Conservation (phyloP, 2,113 vertebrate genomes). For the Bufo bufo region DNA sequence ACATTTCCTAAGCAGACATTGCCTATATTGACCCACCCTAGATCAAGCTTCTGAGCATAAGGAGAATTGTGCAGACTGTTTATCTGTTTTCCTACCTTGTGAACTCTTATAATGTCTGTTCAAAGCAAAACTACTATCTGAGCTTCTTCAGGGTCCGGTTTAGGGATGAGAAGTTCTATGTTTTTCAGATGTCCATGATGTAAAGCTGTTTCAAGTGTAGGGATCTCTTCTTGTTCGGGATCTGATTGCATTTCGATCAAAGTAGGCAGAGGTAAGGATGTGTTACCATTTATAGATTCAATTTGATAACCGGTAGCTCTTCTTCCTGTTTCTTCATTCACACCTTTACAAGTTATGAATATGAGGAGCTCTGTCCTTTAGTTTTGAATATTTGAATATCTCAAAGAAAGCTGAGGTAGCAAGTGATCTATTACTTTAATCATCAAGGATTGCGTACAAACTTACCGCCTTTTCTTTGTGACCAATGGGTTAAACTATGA, state of each 20-base stretch:
- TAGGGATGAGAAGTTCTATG: too few relatives aligned
- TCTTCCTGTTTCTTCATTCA: neutral
- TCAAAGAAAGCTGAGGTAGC: neutral
- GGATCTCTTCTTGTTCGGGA: too few relatives aligned
- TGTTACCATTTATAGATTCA: neutral
- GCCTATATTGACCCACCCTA: too few relatives aligned
- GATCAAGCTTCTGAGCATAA: too few relatives aligned
- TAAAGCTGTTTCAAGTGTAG: too few relatives aligned
- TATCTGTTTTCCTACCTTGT: too few relatives aligned
- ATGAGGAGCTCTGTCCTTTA: neutral
- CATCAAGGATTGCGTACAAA: neutral
- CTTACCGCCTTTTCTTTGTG: neutral
- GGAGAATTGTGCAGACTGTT: too few relatives aligned
- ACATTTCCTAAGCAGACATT: too few relatives aligned
- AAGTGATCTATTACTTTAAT: neutral
- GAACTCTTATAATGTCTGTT: too few relatives aligned
- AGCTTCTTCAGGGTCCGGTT: too few relatives aligned
- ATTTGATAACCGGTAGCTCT: neutral
- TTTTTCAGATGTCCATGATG: too few relatives aligned
- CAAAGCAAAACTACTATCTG: too few relatives aligned
- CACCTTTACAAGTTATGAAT: neutral
- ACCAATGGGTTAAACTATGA: neutral
- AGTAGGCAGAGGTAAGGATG: neutral
- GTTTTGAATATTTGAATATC: neutral
- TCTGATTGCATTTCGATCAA: neutral